A percentile compares a stretch with the other conserved stretches of the same genome.
These are phyloP conservation scores for Drosophila differens DNA, from an alignment of 2,888 invertebrate genomes.

Conservation along the genomic window DNA sequence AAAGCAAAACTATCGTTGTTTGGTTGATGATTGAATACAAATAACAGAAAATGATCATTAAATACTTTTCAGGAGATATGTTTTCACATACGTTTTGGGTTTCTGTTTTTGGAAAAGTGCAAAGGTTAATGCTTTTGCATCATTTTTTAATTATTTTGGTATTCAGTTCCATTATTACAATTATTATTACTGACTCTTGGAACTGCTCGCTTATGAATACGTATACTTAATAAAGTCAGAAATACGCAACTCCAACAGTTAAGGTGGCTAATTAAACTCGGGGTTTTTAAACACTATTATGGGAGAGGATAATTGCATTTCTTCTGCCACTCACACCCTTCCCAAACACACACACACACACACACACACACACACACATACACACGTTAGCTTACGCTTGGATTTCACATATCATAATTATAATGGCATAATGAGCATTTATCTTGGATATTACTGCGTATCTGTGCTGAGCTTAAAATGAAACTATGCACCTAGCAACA, in stretches of 20 bases:
- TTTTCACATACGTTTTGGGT: not conserved
- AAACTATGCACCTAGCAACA: slow-evolving; percentile 27
- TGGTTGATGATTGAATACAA: not conserved
- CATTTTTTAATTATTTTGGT: not conserved
- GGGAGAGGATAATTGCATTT: not conserved
- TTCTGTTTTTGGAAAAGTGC: not conserved
- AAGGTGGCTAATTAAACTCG: slow-evolving; percentile 4
- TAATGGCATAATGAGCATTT: slow-evolving; percentile 69
- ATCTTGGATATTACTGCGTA: slow-evolving; percentile 54
- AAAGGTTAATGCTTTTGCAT: not conserved
- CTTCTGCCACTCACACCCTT: no score
- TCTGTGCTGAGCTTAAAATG: slow-evolving; percentile 41
- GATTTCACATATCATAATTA: slow-evolving; percentile 66
- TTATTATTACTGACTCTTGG: no score
- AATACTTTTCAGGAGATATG: not conserved
- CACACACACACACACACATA: not conserved
- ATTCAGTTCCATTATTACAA: not conserved
- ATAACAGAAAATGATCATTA: not conserved
- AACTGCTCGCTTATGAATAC: not conserved
- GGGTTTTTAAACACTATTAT: not conserved
- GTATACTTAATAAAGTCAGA: not conserved
- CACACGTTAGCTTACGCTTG: not conserved
- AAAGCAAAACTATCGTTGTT: not conserved
- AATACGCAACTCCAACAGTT: not conserved
- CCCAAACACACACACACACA: not conserved